A percentile compares a stretch with the other conserved stretches of the same genome.
phyloP scores from a whole-genome alignment of 2,888 invertebrate species.

The Drosophila buzzatii region DNA sequence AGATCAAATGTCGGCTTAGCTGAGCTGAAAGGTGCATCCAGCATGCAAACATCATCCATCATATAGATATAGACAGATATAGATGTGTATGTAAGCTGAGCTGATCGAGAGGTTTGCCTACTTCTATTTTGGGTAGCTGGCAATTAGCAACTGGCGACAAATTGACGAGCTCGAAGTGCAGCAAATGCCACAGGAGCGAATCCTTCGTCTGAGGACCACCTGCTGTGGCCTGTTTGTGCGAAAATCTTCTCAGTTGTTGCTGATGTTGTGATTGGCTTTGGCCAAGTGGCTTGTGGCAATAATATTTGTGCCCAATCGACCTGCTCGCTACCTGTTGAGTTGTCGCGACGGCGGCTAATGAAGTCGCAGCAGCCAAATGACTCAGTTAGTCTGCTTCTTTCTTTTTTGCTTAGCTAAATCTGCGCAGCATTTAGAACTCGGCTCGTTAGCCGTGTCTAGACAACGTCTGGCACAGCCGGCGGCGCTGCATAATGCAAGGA shows the following conservation, averaged over 20 bases:
- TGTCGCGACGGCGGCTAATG: slow-evolving; percentile 56
- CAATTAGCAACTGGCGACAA: slow-evolving; percentile 80
- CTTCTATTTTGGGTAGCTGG: slow-evolving; percentile 16
- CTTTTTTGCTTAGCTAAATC: slow-evolving; percentile 37
- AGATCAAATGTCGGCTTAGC: slow-evolving; percentile 51
- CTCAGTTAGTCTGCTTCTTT: slow-evolving; percentile 39
- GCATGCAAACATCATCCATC: slow-evolving; percentile 56
- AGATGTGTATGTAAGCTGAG: neutral
- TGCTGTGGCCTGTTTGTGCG: slow-evolving; percentile 72
- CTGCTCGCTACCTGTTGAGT: slow-evolving; percentile 36
- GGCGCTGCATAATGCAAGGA: slow-evolving; percentile 60
- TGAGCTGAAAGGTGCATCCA: slow-evolving; percentile 28
- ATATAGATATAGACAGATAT: neutral
- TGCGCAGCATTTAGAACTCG: neutral
- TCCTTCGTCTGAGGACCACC: slow-evolving; percentile 58
- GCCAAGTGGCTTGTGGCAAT: slow-evolving; percentile 69
- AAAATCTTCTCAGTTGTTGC: slow-evolving; percentile 41
- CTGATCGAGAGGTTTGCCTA: slow-evolving; percentile 4
- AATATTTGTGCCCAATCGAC: slow-evolving; percentile 63
- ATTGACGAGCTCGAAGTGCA: slow-evolving; percentile 47
- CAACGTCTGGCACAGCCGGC: slow-evolving; percentile 32
- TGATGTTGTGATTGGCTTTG: slow-evolving; percentile 39
- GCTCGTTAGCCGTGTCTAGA: slow-evolving; percentile 68
- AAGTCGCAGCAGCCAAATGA: slow-evolving; percentile 65
- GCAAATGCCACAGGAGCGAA: slow-evolving; percentile 17